A percentile compares a stretch with the other conserved stretches of the same genome.
Evolutionary conservation across 2,888 invertebrate genomes (phyloP).

Genomic region (Anodontia alba): DNA sequence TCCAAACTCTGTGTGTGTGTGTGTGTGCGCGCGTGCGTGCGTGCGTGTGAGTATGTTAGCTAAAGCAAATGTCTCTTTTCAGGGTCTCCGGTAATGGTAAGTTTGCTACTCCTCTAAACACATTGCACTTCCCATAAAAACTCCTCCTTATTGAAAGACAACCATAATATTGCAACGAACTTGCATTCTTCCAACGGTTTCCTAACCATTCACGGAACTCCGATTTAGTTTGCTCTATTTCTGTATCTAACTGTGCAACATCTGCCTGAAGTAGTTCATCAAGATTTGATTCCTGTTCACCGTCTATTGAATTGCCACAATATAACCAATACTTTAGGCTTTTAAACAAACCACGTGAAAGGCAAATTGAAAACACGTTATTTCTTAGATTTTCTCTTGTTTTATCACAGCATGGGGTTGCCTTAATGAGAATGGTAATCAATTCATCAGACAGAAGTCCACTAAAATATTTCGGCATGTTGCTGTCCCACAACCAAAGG

Average conservation of each 20-base stretch:
- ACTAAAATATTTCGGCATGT: constrained; percentile 32
- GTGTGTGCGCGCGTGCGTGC: too few relatives aligned
- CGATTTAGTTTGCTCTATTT: neutral
- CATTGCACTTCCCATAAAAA: constrained; percentile 63
- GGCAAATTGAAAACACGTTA: constrained; percentile 35
- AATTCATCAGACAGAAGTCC: constrained; percentile 30
- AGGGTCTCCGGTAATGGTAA: constrained; percentile 56
- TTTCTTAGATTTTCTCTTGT: constrained; percentile 35
- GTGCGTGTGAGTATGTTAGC: too few relatives aligned
- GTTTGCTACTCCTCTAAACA: constrained; percentile 56
- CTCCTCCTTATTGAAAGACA: constrained; percentile 54
- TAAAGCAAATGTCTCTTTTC: constrained; percentile 53
- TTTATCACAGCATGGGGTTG: constrained; percentile 51
- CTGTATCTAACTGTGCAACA: neutral
- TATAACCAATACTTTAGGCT: constrained; percentile 4
- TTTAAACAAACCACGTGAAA: constrained; percentile 20
- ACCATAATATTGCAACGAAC: constrained; percentile 53
- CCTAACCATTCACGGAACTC: constrained; percentile 34
- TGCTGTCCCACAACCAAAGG: constrained; percentile 54
- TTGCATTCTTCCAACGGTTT: constrained; percentile 27
- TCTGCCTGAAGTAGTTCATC: constrained; percentile 12
- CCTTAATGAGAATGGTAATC: constrained; percentile 44
- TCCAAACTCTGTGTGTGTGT: too few relatives aligned
- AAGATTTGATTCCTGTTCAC: constrained; percentile 20
- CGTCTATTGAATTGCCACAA: neutral